Evolutionary conservation across 2,797 vertebrate species (phyloP).

Genomic region (Fundulus diaphanus): DNA sequence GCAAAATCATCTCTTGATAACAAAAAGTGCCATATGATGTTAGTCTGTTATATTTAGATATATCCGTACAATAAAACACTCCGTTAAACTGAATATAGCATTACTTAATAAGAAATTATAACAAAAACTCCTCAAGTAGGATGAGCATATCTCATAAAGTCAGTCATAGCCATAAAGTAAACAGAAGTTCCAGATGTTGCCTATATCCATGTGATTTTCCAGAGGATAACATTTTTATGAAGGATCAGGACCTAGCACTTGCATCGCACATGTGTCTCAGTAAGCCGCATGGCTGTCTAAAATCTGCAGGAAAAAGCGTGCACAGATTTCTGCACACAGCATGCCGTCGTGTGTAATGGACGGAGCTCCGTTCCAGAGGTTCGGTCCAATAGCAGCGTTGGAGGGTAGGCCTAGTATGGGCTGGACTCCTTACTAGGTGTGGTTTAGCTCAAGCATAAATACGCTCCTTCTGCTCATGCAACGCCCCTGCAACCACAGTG

Average conservation of each 20-base stretch:
- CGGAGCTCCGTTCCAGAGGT: conserved; percentile 9
- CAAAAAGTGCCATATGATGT: not conserved
- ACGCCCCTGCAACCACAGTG: conserved; percentile 44
- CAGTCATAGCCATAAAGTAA: not conserved
- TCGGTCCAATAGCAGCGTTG: conserved; percentile 43
- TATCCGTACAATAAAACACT: not conserved
- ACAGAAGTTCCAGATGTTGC: not conserved
- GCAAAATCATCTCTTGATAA: not conserved
- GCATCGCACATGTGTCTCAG: conserved; percentile 23
- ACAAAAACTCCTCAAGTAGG: not conserved
- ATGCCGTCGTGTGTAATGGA: not conserved
- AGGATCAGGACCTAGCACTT: not conserved
- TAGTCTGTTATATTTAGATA: not conserved
- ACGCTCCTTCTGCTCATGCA: not conserved
- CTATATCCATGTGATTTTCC: conserved; percentile 18
- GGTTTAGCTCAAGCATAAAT: conserved; percentile 70
- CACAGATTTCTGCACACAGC: conserved; percentile 21
- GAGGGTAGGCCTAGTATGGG: conserved; percentile 34
- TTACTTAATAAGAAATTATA: not conserved
- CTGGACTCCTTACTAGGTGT: conserved; percentile 68
- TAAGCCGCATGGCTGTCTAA: conserved; percentile 6
- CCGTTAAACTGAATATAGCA: not conserved
- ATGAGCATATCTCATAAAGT: not conserved
- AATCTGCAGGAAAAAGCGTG: conserved; percentile 10
- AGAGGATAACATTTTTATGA: conserved; percentile 22